Conservation (phyloP, 2,113 vertebrate species). For the Chlamydotis undulata region DNA sequence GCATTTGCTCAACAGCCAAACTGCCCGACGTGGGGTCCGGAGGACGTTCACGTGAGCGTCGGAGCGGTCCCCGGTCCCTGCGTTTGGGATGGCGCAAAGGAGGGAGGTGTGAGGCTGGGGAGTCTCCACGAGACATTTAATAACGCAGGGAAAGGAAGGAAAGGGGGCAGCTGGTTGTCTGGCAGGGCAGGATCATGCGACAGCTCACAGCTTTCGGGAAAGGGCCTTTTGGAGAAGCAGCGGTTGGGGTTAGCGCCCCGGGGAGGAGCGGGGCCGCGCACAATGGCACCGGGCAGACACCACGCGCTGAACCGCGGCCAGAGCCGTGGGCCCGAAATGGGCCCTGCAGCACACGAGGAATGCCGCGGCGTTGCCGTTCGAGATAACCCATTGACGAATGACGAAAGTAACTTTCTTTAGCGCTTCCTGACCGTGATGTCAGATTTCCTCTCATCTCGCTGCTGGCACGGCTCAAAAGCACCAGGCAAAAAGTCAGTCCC, state of each 20-base stretch:
- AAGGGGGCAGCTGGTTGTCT: fast-evolving
- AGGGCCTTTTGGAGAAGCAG: neutral
- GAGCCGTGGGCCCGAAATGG: neutral
- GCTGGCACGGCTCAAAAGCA: neutral
- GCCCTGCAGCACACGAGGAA: neutral
- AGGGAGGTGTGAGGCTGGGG: neutral
- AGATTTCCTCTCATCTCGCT: neutral
- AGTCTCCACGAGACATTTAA: neutral
- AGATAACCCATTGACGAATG: neutral
- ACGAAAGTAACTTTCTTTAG: neutral
- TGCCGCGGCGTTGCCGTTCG: neutral
- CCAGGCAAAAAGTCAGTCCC: neutral
- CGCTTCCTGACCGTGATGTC: slow-evolving; percentile 11
- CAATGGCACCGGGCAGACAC: fast-evolving
- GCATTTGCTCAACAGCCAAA: neutral
- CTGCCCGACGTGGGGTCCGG: neutral
- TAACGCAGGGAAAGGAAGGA: neutral
- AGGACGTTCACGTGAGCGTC: fast-evolving
- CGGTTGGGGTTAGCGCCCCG: fast-evolving
- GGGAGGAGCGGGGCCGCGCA: neutral
- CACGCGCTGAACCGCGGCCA: fast-evolving
- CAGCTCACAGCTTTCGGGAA: neutral
- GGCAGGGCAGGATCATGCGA: neutral
- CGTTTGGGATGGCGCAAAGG: neutral
- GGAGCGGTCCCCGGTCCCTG: neutral